A percentile compares a stretch with the other conserved stretches of the same genome.
These are phyloP conservation scores for Metridium senile DNA, from an alignment of 92 coral and sea anemone genomes.

Conservation along the genomic window DNA sequence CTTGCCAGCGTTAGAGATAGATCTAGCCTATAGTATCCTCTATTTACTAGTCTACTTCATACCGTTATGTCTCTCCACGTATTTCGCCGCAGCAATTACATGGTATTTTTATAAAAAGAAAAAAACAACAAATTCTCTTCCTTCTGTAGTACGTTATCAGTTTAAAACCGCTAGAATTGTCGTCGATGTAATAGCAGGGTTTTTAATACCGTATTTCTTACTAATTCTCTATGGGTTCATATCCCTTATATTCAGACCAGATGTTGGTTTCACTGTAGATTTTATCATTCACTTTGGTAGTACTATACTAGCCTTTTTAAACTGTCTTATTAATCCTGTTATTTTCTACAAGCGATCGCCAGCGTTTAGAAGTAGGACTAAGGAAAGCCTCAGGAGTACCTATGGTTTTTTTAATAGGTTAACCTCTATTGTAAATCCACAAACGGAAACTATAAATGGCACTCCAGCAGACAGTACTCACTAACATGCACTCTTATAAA, in stretches of 20 bases:
- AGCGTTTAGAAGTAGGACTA: background rate
- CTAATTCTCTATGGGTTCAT: background rate
- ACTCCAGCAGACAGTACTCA: no score
- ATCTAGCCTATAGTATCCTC: background rate
- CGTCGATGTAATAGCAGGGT: background rate
- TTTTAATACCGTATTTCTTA: background rate
- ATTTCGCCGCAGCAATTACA: background rate
- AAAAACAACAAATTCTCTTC: no score
- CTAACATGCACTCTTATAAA: no score
- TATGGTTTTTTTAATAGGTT: no score
- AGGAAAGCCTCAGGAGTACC: background rate
- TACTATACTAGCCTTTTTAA: background rate
- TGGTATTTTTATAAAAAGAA: background rate
- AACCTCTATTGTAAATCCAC: no score
- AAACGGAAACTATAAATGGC: no score
- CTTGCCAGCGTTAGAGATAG: background rate
- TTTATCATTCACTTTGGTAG: background rate
- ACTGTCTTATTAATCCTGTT: constrained; percentile 15
- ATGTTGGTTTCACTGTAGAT: background rate
- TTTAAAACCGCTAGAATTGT: background rate
- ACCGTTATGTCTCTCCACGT: background rate
- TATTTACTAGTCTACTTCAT: background rate
- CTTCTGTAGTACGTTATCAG: background rate
- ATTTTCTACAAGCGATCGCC: background rate
- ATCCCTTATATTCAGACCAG: background rate